Evolutionary conservation across 2,797 vertebrate species (phyloP), one percentile per base, ranked within the genome.

Genomic region (Artibeus jamaicensis): DNA sequence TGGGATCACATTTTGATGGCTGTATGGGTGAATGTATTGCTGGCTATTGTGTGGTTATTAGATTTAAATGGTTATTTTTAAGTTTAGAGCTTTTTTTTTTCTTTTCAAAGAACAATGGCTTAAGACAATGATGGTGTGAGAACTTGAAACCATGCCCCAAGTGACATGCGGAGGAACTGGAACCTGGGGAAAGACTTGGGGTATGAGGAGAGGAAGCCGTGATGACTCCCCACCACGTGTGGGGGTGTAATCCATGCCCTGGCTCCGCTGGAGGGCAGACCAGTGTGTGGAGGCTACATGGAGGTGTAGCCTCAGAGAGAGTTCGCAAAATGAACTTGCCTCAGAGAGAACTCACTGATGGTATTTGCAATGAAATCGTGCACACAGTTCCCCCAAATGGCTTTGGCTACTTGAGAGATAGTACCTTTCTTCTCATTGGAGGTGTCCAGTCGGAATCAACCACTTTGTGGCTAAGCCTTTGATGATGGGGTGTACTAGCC

Each of bases 51-150:
- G 2, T 71, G 26, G 19, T 89, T 89, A 29, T 74, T 87, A 86
- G 73, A 78, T 65, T 85, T 79, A 82, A 86, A 44, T 50, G 18
- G 39, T 93, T 74, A 67, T 29, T 95, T 91, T 91, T 70, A 62
- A 57, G 79, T 79, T 88, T 73, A 85, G 77, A 96, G 26, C 8
- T 90, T 79, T 42, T 55, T 57, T 57, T 53, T 50, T 90, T 67
- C 73, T 65, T 32, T n/a, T 29, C 62, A 44, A 73, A 93, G 46
- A 39, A 91, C 39, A 89, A 2, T 87, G 26, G n/a, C 57, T 46
- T 50, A 74, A 65, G 14, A 37, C 42, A 83, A 14, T 9, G 37
- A 84, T 55, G 37, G 22, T 18, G 8, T 86, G 15, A 96, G n/a
- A 46, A 50, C 26, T 68, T 90, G 32, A 95, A 91, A 32, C 24